Percentiles rank a stretch among this genome's conserved stretches.
Conservation (phyloP, 1,140 invertebrate genomes). For the Dendroctonus valens region DNA sequence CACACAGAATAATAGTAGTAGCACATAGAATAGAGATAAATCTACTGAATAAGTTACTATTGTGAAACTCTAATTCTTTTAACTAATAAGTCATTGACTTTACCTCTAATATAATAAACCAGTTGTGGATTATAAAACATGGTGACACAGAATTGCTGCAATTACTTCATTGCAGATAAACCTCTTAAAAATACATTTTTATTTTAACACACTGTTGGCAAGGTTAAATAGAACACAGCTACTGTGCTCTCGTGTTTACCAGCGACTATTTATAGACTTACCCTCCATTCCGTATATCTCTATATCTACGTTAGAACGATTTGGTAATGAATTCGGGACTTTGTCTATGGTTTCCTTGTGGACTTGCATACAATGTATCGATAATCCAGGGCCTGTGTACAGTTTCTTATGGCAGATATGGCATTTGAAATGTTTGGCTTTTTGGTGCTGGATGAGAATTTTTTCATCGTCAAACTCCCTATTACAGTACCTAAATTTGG, state of each 20-base stretch:
- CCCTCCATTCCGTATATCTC: slow-evolving; percentile 99
- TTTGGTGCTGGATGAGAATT: slow-evolving; percentile 99
- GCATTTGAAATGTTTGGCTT: slow-evolving; percentile 99
- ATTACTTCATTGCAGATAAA: too few species aligned
- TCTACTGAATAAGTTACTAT: too few species aligned
- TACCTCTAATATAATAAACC: slow-evolving; percentile 31
- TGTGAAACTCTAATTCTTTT: neutral
- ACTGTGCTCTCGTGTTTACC: slow-evolving; percentile 21
- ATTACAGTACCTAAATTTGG: slow-evolving; percentile 91
- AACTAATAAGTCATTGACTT: neutral
- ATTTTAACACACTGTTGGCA: slow-evolving; percentile 19
- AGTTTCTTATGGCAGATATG: slow-evolving; percentile 99
- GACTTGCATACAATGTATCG: slow-evolving; percentile 99
- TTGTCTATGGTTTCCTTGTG: slow-evolving; percentile 99
- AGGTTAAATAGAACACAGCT: slow-evolving; percentile 27
- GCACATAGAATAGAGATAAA: too few species aligned
- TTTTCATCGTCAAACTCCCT: slow-evolving; percentile 99
- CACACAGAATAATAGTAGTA: too few species aligned
- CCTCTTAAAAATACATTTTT: too few species aligned
- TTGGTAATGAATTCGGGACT: slow-evolving; percentile 97
- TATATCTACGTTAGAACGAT: slow-evolving; percentile 97
- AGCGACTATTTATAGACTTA: slow-evolving; percentile 38
- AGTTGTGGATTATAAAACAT: slow-evolving; percentile 29
- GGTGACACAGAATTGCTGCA: neutral
- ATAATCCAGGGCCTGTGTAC: slow-evolving; percentile 95